These are phyloP conservation scores for Drosophila hydei DNA, from an alignment of 1,140 invertebrate species.

Conservation along the genomic window DNA sequence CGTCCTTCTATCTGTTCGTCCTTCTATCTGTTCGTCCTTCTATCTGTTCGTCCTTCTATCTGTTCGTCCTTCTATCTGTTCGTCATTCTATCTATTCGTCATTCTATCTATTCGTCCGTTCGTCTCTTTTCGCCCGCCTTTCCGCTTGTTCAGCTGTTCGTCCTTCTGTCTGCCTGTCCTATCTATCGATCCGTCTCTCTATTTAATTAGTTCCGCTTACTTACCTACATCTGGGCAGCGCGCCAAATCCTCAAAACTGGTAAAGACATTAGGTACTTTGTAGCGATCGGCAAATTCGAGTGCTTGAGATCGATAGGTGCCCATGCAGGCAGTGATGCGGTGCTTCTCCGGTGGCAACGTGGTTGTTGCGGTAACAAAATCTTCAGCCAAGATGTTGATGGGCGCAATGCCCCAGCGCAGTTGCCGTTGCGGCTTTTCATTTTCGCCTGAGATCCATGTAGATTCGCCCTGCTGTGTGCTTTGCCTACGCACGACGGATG, in stretches of 20 bases:
- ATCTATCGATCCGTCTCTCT: background rate
- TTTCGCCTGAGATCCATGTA: background rate
- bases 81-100: too few relatives aligned
- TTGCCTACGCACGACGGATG: constrained; percentile 5
- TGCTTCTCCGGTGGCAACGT: constrained; percentile 49
- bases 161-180: too few relatives aligned
- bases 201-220: constrained; percentile 1
- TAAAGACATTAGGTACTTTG: constrained; percentile 88
- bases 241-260: constrained; percentile 90
- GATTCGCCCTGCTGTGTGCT: background rate
- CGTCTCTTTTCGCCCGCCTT: too few relatives aligned
- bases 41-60: too few relatives aligned
- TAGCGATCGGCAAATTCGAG: constrained; percentile 88
- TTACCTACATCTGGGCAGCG: constrained; percentile 90
- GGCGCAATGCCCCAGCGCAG: constrained; percentile 70
- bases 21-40: too few relatives aligned
- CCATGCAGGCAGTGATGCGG: constrained; percentile 52
- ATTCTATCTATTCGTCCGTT: too few relatives aligned
- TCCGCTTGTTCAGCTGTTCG: too few relatives aligned
- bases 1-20: too few relatives aligned
- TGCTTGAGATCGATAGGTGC: constrained; percentile 44
- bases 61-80: too few relatives aligned
- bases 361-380: constrained; percentile 55
- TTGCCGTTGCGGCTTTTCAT: background rate
- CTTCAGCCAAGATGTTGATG: constrained; percentile 56